Evolutionary conservation across 2,113 vertebrate genomes (phyloP), one percentile per base, ranked within the genome.

Genomic region (Micromys minutus): DNA sequence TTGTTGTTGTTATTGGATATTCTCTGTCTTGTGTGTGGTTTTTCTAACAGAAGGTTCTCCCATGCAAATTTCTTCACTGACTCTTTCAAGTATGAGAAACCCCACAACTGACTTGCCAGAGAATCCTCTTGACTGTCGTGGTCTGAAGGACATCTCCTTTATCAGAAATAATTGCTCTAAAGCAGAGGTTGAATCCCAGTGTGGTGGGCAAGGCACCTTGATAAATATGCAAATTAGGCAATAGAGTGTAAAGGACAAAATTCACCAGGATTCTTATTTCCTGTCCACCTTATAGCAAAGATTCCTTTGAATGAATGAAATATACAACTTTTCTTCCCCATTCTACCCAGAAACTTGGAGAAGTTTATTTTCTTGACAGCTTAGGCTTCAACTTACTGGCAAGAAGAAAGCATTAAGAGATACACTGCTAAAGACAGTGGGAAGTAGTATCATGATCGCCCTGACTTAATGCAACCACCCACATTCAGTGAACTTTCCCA

Each of bases 341-440:
- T 39, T n/a, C 83, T 55, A 45, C 17, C 52, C 36, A 88, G 57
- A 93, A 87, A 31, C 31, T 16, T 52, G 5, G 52, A 72, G 65
- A 84, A 93, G 65, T 85, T 16, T 90, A 45, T 85, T 71, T 79
- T 74, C 34, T 71, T 76, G 36, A 24, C 63, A 96, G 71, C 11
- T 94, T 76, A 59, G 59, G 9, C 24, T 85, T 34, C 39, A 61
- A 85, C 69, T 90, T 57, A 22, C 50, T 69, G n/a, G 47, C 26
- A 76, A 80, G 65, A 92, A 39, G 39, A 55, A 91, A 26, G 12
- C 45, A 50, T 59, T 86, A 65, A 87, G 93, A 94, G 47, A 90
- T 24, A 52, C 71, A 42, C 47, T 74, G 15, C 26, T 79, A 47
- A 22, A 22, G 42, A n/a, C 5, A 21, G 36, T 52, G 24, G 65